phyloP scores from a whole-genome alignment of 2,888 invertebrate genomes.

The Neoaliturus tenellus region DNA sequence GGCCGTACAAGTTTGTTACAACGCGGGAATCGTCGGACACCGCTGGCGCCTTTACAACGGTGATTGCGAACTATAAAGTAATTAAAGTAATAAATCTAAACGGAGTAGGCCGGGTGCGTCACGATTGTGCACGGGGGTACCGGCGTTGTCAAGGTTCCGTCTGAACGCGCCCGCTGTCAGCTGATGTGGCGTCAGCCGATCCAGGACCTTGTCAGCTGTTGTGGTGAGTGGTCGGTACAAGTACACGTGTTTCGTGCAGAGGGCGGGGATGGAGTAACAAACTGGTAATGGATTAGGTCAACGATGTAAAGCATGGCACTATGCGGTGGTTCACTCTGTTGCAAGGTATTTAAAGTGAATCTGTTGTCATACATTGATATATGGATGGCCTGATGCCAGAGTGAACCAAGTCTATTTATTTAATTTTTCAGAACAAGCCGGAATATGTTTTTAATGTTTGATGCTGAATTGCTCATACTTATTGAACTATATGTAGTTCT shows the following conservation, averaged over 20 bases:
- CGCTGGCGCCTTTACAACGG: not conserved
- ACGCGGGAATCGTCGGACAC: not conserved
- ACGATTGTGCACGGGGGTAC: not conserved
- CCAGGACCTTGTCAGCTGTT: slow-evolving; percentile 1
- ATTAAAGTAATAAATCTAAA: slow-evolving; percentile 39
- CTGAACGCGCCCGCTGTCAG: not conserved
- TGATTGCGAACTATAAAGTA: slow-evolving; percentile 27
- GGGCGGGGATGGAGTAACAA: too few relatives aligned
- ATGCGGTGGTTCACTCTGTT: too few relatives aligned
- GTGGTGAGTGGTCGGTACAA: not conserved
- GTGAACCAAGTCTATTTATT: too few relatives aligned
- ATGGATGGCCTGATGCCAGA: too few relatives aligned
- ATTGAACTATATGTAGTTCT: too few relatives aligned
- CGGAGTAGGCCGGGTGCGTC: not conserved
- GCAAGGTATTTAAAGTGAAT: too few relatives aligned
- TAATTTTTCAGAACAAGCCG: too few relatives aligned
- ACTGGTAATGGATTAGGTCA: too few relatives aligned
- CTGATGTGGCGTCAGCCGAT: not conserved
- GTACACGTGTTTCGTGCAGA: not conserved
- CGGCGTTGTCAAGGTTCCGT: slow-evolving; percentile 11
- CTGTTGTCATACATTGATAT: too few relatives aligned
- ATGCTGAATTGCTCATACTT: too few relatives aligned
- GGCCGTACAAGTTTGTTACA: not conserved
- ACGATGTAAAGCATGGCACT: too few relatives aligned
- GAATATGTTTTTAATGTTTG: too few relatives aligned